phyloP scores from a whole-genome alignment of 2,888 invertebrate genomes.

The Chrysopilus asiliformis region DNA sequence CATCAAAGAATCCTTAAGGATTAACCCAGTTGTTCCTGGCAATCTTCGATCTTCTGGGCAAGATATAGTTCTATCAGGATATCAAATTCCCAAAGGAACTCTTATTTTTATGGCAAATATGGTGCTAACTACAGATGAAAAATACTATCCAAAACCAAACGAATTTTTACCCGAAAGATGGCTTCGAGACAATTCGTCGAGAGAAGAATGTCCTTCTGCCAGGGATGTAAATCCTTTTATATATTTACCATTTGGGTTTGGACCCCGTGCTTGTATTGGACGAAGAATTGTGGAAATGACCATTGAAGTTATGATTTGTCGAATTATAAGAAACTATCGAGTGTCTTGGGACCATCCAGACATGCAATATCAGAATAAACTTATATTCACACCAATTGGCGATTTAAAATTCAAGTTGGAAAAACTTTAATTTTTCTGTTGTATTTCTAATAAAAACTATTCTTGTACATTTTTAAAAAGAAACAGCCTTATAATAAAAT shows the following conservation, averaged over 20 bases:
- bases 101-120: constrained; percentile 7
- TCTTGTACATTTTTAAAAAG: no score
- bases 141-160: constrained; percentile 45
- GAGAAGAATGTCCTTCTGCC: constrained; percentile 9
- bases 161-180: constrained; percentile 62
- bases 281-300: constrained; percentile 62
- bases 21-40: constrained; percentile 41
- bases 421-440: no score
- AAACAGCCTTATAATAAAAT: no score
- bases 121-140: constrained; percentile 45
- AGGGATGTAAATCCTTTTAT: constrained; percentile 23
- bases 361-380: neutral
- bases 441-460: no score
- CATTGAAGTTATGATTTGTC: constrained; percentile 42
- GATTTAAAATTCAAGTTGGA: constrained; percentile 4
- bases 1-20: constrained; percentile 44
- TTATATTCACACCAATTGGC: constrained; percentile 1
- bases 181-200: constrained; percentile 24
- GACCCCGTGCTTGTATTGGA: constrained; percentile 56
- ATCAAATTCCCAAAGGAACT: constrained; percentile 42
- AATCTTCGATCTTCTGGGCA: constrained; percentile 40
- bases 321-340: constrained; percentile 27
- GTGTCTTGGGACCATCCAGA: constrained; percentile 21
- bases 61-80: constrained; percentile 44
- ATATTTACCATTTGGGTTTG: constrained; percentile 54